Evolutionary conservation across 2,888 invertebrate genomes (phyloP).

Genomic region (Coenonympha glycerion): DNA sequence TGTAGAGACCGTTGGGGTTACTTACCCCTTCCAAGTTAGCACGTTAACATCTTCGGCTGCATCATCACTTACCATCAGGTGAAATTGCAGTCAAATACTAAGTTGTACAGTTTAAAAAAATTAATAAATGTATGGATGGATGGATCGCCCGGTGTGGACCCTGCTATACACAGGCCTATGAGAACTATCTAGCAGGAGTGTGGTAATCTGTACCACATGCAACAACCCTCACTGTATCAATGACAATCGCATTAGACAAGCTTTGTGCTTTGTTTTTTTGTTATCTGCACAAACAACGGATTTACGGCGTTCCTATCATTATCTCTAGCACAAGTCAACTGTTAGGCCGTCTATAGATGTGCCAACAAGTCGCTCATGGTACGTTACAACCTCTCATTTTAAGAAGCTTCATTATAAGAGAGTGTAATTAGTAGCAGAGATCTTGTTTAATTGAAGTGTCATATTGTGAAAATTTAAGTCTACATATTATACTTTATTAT

Average conservation of each 20-base stretch:
- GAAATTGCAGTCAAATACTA: too few species aligned
- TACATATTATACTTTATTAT: too few species aligned
- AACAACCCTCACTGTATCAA: conserved; percentile 10
- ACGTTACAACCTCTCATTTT: background rate
- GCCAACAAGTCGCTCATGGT: background rate
- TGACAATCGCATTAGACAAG: conserved; percentile 18
- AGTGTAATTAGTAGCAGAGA: too few species aligned
- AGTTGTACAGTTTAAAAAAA: too few species aligned
- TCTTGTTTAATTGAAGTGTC: too few species aligned
- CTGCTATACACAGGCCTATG: background rate
- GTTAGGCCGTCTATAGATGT: background rate
- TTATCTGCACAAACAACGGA: conserved; percentile 31
- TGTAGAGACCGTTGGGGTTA: too few species aligned
- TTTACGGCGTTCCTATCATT: conserved; percentile 22
- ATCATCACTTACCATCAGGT: too few species aligned
- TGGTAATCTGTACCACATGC: conserved; percentile 19
- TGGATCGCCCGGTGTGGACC: too few species aligned
- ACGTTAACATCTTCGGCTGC: too few species aligned
- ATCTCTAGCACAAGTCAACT: conserved; percentile 11
- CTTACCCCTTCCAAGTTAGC: too few species aligned
- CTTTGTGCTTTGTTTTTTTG: conserved; percentile 20
- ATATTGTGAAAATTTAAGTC: too few species aligned
- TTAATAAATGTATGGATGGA: too few species aligned
- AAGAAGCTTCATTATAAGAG: background rate
- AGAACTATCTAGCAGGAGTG: background rate